Conservation (phyloP, 2,888 invertebrate species). For the Sarcophaga rosellei region DNA sequence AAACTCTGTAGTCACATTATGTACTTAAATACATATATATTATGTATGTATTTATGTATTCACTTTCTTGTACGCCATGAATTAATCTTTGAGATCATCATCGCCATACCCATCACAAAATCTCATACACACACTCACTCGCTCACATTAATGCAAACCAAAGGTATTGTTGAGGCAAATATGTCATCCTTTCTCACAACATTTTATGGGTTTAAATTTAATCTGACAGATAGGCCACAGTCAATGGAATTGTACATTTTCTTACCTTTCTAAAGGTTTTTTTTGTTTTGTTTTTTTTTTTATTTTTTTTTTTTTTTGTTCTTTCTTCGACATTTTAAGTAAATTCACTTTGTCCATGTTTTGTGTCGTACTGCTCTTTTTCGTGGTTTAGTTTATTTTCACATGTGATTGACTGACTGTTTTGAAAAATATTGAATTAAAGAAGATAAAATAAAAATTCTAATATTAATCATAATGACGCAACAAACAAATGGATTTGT, state of each 20-base stretch:
- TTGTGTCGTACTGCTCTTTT: slow-evolving; percentile 32
- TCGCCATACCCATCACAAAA: not conserved
- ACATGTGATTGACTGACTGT: not conserved
- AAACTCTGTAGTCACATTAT: no score
- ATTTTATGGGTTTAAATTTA: slow-evolving; percentile 71
- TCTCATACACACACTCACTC: slow-evolving; percentile 13
- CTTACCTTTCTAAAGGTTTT: not conserved
- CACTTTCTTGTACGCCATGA: not conserved
- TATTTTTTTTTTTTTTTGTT: slow-evolving; percentile 16
- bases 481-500: slow-evolving; percentile 37
- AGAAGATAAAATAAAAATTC: not conserved
- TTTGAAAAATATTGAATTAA: not conserved
- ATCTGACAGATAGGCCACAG: slow-evolving; percentile 70
- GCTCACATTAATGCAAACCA: slow-evolving; percentile 21
- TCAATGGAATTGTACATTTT: slow-evolving; percentile 50
- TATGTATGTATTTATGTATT: slow-evolving; percentile 18
- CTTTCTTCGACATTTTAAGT: slow-evolving; percentile 4
- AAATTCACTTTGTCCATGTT: slow-evolving; percentile 30
- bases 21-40: not conserved
- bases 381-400: slow-evolving; percentile 11
- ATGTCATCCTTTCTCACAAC: slow-evolving; percentile 71
- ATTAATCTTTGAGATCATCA: slow-evolving; percentile 46
- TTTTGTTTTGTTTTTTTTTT: slow-evolving; percentile 29
- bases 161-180: slow-evolving; percentile 61
- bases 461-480: slow-evolving; percentile 30